Evolutionary conservation across 2,113 vertebrate species (phyloP).

Genomic region (Sisor rabdophorus): DNA sequence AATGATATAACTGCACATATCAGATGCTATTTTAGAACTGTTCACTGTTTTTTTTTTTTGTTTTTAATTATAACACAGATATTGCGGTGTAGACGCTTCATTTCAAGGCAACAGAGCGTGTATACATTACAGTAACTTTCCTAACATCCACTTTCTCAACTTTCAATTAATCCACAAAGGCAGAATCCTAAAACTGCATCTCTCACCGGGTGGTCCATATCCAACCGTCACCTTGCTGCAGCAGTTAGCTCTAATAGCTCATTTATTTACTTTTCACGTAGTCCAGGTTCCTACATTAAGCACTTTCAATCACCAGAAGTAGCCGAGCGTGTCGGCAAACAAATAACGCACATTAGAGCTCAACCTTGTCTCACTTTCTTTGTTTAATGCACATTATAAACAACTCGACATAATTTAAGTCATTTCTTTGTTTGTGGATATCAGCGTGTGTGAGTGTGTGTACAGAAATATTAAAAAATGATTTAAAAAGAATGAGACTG

Average conservation of each 20-base stretch:
- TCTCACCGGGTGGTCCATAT: conserved; percentile 11
- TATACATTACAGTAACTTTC: neutral
- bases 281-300: conserved; percentile 29
- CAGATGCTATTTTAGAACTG: too few species aligned
- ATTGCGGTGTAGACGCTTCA: neutral
- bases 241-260: conserved; percentile 38
- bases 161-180: conserved; percentile 5
- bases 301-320: conserved; percentile 35
- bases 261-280: conserved; percentile 47
- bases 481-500: neutral
- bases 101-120: neutral
- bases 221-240: conserved; percentile 25
- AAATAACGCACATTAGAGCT: conserved; percentile 25
- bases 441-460: neutral
- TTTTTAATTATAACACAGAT: too few species aligned
- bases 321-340: conserved; percentile 29
- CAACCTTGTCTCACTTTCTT: conserved; percentile 20
- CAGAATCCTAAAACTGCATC: conserved; percentile 33
- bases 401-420: conserved; percentile 21
- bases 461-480: neutral
- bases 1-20: too few species aligned
- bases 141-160: neutral
- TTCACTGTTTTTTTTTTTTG: too few species aligned
- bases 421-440: conserved; percentile 12
- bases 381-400: conserved; percentile 20